Base-by-base conservation (phyloP, 1,140 invertebrate species). In the Melanaphis sacchari region DNA sequence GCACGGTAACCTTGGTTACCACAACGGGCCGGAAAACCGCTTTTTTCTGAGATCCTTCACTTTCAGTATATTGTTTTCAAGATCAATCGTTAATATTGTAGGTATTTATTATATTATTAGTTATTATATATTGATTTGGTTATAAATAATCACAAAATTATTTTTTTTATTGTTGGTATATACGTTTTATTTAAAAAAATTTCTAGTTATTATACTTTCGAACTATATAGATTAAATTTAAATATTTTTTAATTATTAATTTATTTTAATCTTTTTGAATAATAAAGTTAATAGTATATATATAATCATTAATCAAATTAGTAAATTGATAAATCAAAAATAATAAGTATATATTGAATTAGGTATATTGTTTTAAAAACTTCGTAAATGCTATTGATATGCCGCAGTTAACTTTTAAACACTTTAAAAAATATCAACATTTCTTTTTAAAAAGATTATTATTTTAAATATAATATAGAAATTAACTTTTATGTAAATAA, bases 1-100 rank as follows among this genome's bases (percentile, higher is more conserved):
- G 90, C 15, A 66, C 81, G 46, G 91, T 93, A 26, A 93, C 91
- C 91, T 93, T 85, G 91, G 91, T 93, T 49, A 93, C 91, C 46
- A 49, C 81, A 18, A 91, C 43, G 41, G 46, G 38, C 91, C 26
- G 76, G 46, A 93, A 93, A 85, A 93, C 36, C 52, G 21, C 24
- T 66, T 66, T 90, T 90, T 54, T 90, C 38, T 2, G 26, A 66
- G 38, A 41, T 90, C 89, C 36, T 89, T 15, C 15, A 24, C 46
- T 36, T 54, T 5, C 40, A 11, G 24, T 31, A 21, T 66, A 90
- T 40, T 90, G 24, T 59, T 90, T 40, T 31, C 24, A 41, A 90
- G 54, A 66, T 90, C 52, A 52, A 38, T 24, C 24, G 15, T 36
- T n/a, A 6, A 36, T 66, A 15, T 76, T 54, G 2, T 54, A 26